These are phyloP conservation scores for Scelioninae gen. 2 DNA, from an alignment of 2,888 invertebrate genomes.

Conservation along the genomic window DNA sequence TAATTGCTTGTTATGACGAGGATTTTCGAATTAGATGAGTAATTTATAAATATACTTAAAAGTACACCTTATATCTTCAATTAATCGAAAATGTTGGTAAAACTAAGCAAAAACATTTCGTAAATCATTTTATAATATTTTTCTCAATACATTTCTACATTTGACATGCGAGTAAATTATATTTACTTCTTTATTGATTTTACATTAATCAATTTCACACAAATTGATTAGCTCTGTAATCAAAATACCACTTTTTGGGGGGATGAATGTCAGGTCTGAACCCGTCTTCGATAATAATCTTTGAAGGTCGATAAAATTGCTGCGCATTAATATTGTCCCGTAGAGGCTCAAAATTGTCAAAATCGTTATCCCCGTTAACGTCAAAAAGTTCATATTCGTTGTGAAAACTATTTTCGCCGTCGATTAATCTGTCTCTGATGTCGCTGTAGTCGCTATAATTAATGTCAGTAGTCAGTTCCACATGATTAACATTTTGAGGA, in stretches of 20 bases:
- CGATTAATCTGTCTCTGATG: constrained; percentile 29
- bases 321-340: constrained; percentile 4
- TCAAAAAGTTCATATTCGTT: constrained; percentile 22
- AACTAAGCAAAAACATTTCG: too few species aligned
- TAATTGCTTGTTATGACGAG: too few species aligned
- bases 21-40: too few species aligned
- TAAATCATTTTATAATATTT: too few species aligned
- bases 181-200: background rate
- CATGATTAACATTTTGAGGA: constrained; percentile 66
- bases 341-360: constrained; percentile 4
- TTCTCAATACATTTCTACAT: too few species aligned
- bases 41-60: too few species aligned
- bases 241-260: constrained; percentile 30
- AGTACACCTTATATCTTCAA: too few species aligned
- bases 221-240: constrained; percentile 38
- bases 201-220: background rate
- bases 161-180: too few species aligned
- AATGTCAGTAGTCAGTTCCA: constrained; percentile 64
- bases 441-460: constrained; percentile 45
- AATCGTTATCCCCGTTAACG: constrained; percentile 11
- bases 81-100: too few species aligned
- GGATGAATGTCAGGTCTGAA: constrained; percentile 25
- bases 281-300: constrained; percentile 21
- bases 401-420: background rate
- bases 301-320: constrained; percentile 12